Evolutionary conservation across 2,113 vertebrate genomes (phyloP), one percentile per base, ranked within the genome.

Genomic region (Psettodes erumei): DNA sequence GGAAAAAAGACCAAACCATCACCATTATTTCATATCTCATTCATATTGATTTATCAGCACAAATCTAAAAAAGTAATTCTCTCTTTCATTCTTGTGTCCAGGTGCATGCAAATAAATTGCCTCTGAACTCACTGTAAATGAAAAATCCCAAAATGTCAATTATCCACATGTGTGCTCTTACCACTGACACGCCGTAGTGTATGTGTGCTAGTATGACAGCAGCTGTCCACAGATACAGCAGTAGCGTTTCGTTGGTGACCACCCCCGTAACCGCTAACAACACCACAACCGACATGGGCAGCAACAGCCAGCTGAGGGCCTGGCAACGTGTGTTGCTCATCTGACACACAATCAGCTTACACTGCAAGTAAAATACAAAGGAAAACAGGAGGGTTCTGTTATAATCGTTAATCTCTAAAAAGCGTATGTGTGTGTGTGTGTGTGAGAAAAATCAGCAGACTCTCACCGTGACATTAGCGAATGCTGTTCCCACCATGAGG

Each of bases 271-370:
- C 53, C 30, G 96, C 95, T 35, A 91, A 8, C 1, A 91, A 0
- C 70, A 99, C 94, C 61, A 94, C 92, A 3, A 58, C 53, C 0
- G 87, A 85, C 79, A 98, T 96, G 35, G 97, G 98, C n/a, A 96
- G 67, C 87, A 99, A 84, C 90, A 99, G 82, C 95, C 96, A 97
- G 82, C 93, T 97, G 19, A 99, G 90, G 0, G 97, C 86, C 81
- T 95, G 96, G 82, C 98, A 99, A 2, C 97, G 95, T 0, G 97
- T 99, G 89, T 94, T 98, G 85, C 96, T 99, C 98, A 99, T 99
- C 88, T 99, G 98, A 77, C 97, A 99, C 80, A 99, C 98, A 0
- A 99, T 99, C 88, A 99, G 95, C 63, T 96, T 96, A 90, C 98
- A 99, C 98, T 99, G 93, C 28, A 76, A 59, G 63, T 67, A 2